Conservation (phyloP, 2,797 vertebrate genomes). For the Bufotes viridis region DNA sequence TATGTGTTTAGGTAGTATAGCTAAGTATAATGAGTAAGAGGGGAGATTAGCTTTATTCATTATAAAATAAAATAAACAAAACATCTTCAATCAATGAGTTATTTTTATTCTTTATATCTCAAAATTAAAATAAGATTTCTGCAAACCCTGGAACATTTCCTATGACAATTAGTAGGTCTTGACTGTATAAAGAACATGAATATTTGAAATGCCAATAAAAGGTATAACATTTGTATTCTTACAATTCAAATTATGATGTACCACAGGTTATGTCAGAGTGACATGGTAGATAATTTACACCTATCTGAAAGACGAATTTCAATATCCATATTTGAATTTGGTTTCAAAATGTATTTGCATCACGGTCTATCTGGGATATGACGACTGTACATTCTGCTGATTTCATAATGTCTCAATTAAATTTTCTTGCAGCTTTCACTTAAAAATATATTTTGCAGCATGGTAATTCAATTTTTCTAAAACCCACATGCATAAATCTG, state of each 20-base stretch:
- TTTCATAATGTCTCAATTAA: slow-evolving; percentile 50
- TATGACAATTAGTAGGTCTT: neutral
- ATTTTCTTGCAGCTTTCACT: slow-evolving; percentile 44
- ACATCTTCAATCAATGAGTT: neutral
- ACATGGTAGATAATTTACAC: slow-evolving; percentile 24
- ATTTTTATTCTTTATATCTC: neutral
- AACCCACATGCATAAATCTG: slow-evolving; percentile 47
- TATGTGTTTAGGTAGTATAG: neutral
- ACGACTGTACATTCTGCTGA: slow-evolving; percentile 35
- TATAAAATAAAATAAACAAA: neutral
- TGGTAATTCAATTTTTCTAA: slow-evolving; percentile 49
- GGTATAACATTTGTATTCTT: slow-evolving; percentile 8
- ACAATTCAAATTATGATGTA: slow-evolving; percentile 15
- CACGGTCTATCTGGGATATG: slow-evolving; percentile 34
- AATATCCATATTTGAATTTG: slow-evolving; percentile 47
- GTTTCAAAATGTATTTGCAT: slow-evolving; percentile 41
- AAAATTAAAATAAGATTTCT: neutral
- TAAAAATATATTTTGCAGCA: slow-evolving; percentile 44
- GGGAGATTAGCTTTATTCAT: neutral
- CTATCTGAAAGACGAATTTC: slow-evolving; percentile 36
- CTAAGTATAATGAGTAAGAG: neutral
- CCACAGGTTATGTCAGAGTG: neutral
- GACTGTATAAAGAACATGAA: neutral
- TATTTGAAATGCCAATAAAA: neutral
- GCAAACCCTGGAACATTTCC: neutral